A percentile compares a stretch with the other conserved stretches of the same genome.
Conservation (phyloP, 2,113 vertebrate genomes). For the Pygathrix nemaeus region DNA sequence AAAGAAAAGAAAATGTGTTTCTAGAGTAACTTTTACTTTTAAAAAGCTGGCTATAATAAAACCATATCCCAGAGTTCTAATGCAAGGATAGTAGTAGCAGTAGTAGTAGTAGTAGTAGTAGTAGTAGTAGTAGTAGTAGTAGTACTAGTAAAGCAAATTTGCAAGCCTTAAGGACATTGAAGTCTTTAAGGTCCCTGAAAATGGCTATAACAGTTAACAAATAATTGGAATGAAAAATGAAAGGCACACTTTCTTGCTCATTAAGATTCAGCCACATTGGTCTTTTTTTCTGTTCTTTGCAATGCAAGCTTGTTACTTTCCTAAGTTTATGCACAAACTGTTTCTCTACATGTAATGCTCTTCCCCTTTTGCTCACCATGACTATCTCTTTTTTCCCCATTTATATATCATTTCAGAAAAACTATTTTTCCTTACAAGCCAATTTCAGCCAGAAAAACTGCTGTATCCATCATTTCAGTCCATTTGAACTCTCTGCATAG, state of each 20-base stretch:
- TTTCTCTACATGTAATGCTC: background rate
- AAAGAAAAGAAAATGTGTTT: too few species aligned
- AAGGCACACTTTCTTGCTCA: background rate
- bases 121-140: too few species aligned
- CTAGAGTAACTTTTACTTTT: too few species aligned
- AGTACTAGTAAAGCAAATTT: too few species aligned
- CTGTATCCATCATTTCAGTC: background rate
- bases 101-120: too few species aligned
- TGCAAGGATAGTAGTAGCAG: too few species aligned
- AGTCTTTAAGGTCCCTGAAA: too few species aligned
- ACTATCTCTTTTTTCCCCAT: background rate
- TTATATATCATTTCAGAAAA: background rate
- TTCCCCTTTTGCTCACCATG: background rate
- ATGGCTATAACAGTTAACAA: too few species aligned
- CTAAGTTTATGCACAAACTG: background rate
- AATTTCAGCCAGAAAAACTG: background rate
- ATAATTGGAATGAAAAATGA: too few species aligned
- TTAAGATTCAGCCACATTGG: background rate
- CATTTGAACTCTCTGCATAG: background rate
- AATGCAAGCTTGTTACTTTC: background rate
- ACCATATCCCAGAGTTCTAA: too few species aligned
- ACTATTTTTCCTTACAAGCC: background rate
- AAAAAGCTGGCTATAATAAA: too few species aligned
- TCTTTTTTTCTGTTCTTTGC: background rate
- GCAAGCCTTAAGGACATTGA: too few species aligned